phyloP scores from a whole-genome alignment of 2,113 vertebrate genomes.

The Platysternon megacephalum region DNA sequence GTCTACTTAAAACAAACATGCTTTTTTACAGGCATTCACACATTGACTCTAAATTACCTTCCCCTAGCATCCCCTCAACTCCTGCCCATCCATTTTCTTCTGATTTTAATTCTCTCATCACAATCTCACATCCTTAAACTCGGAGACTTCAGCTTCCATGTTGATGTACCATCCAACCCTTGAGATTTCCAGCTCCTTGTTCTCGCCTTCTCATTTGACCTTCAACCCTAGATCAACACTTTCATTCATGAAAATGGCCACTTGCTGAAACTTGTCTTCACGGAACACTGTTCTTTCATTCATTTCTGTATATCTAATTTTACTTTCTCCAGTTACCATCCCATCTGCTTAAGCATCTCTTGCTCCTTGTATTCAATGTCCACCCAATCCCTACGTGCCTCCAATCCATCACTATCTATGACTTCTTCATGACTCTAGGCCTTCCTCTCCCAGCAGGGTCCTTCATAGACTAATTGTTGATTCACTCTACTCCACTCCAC shows the following conservation, averaged over 20 bases:
- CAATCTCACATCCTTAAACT: not conserved
- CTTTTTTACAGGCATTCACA: not conserved
- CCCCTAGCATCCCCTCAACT: not conserved
- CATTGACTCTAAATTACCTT: accelerated
- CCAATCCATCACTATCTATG: not conserved
- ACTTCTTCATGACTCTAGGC: not conserved
- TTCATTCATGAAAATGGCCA: not conserved
- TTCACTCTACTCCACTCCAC: slow-evolving; percentile 1
- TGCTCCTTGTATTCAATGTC: not conserved
- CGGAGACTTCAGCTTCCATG: not conserved
- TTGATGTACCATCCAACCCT: not conserved
- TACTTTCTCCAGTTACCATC: not conserved
- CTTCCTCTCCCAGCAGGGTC: not conserved
- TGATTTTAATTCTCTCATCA: not conserved
- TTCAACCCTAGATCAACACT: not conserved
- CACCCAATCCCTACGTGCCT: not conserved
- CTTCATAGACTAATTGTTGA: not conserved
- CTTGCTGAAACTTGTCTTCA: slow-evolving; percentile 37
- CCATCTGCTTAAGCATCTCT: not conserved
- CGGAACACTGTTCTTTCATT: not conserved
- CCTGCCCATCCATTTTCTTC: not conserved
- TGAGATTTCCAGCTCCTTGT: not conserved
- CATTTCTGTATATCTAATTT: slow-evolving; percentile 21
- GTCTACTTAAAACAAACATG: not conserved
- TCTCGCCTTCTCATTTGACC: not conserved